These are phyloP conservation scores for Lamellibrachia satsuma DNA, from an alignment of 2,888 invertebrate species.

Conservation along the genomic window DNA sequence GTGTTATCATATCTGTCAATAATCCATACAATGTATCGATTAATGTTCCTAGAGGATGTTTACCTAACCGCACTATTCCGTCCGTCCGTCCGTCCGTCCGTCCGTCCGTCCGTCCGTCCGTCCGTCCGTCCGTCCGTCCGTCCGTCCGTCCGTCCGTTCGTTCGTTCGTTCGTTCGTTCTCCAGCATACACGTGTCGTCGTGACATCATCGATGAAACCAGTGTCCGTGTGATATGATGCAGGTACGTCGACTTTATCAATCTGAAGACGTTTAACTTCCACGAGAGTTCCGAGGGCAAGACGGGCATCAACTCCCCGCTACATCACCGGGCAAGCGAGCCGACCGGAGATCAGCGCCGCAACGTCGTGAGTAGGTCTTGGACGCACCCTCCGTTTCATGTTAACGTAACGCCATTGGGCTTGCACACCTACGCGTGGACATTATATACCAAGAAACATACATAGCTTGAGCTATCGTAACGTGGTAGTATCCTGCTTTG, in stretches of 20 bases:
- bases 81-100: no score
- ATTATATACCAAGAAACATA: not conserved
- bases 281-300: conserved; percentile 22
- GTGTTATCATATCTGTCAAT: no score
- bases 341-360: conserved; percentile 13
- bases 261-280: conserved; percentile 23
- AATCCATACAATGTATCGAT: no score
- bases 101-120: no score
- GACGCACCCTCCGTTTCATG: not conserved
- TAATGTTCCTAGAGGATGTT: not conserved
- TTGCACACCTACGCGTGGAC: no score
- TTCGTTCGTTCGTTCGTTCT: not conserved
- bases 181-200: not conserved
- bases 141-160: not conserved
- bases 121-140: no score
- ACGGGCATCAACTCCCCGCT: conserved; percentile 24
- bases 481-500: not conserved
- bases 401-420: no score
- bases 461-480: not conserved
- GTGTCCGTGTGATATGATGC: not conserved
- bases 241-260: conserved; percentile 25
- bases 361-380: conserved; percentile 20
- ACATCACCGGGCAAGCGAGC: conserved; percentile 14
- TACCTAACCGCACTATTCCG: not conserved
- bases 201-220: not conserved